phyloP scores from a whole-genome alignment of 2,113 vertebrate genomes.

The Aegithalos caudatus region DNA sequence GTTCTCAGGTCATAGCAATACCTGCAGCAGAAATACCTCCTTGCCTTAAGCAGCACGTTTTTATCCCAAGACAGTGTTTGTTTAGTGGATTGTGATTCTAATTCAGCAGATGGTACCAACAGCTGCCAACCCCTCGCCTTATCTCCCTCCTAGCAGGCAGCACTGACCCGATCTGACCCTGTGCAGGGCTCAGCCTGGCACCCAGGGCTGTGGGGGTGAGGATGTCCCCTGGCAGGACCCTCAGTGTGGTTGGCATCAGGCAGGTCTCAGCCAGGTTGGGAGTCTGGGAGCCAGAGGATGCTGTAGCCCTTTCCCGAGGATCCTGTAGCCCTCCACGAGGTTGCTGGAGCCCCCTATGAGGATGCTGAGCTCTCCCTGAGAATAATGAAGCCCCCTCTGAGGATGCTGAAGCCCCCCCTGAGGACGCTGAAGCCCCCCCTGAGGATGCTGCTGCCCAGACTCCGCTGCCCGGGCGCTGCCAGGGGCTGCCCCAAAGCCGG shows the following conservation, averaged over 20 bases:
- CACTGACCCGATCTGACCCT: not conserved
- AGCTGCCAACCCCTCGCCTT: slow-evolving; percentile 32
- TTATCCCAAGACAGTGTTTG: not conserved
- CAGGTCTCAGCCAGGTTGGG: not conserved
- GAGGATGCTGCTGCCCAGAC: not conserved
- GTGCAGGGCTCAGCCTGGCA: not conserved
- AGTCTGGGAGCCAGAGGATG: not conserved
- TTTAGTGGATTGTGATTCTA: not conserved
- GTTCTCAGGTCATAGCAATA: not conserved
- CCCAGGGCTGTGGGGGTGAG: not conserved
- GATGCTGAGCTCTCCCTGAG: no score
- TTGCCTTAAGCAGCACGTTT: not conserved
- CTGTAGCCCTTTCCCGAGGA: not conserved
- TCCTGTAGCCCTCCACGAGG: not conserved
- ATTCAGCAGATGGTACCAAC: slow-evolving; percentile 34
- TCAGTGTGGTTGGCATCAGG: not conserved
- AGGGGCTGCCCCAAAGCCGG: slow-evolving; percentile 36
- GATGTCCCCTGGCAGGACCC: not conserved
- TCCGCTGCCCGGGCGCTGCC: not conserved
- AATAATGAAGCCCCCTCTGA: accelerated
- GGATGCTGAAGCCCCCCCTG: not conserved
- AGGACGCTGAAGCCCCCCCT: not conserved
- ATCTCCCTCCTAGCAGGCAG: slow-evolving; percentile 6
- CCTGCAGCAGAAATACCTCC: not conserved
- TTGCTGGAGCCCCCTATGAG: not conserved